Base-by-base conservation (phyloP, 2,888 invertebrate genomes). In the Sabatieria punctata region DNA sequence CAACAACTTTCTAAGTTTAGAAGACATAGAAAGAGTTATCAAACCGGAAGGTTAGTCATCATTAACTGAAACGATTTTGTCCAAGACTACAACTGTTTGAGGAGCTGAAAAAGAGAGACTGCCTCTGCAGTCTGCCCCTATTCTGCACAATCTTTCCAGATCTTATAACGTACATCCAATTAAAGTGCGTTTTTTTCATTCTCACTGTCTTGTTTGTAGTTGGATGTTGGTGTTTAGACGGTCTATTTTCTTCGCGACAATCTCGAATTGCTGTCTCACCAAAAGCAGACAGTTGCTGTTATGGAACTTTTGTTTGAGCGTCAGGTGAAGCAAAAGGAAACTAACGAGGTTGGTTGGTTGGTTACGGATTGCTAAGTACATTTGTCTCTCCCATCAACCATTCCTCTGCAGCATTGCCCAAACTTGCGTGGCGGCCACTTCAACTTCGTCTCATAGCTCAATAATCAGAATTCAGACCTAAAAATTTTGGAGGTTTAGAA, bases 1-100 rank as follows among this genome's bases (percentile, higher is more conserved):
- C 52, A 93, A 93, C 65, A 93, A 89, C 68, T 95, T 80, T 65
- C 76, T 97, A 54, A 80, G 85, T 21, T 77, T 77, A 59, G 74
- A 77, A 52, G 82, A 84, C 56, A 74, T 97, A 41, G 82, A 83
- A 56, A 82, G 80, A 65, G 91, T 79, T 64, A 79, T 84, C 41
- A 52, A 57, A 54, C 68, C 77, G n/a, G 79, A 80, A 62, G 85
- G 63, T 63, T 40, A 48, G 15, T 15, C 25, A 26, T 22, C 45
- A 4, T 19, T 22, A 11, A n/a, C 15, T 15, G 11, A 15, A 24
- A 26, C 26, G 11, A 21, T n/a, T 43, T 26, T 39, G 50, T n/a
- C 6, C 4, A 4, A 15, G 13, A 19, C 11, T 15, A 6, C 18
- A 8, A 6, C 21, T 41, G 21, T 52, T 58, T 2, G 49, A 63